These are phyloP conservation scores for Caenorhabditis sinica DNA, from an alignment of 2,888 invertebrate genomes.

Conservation along the genomic window DNA sequence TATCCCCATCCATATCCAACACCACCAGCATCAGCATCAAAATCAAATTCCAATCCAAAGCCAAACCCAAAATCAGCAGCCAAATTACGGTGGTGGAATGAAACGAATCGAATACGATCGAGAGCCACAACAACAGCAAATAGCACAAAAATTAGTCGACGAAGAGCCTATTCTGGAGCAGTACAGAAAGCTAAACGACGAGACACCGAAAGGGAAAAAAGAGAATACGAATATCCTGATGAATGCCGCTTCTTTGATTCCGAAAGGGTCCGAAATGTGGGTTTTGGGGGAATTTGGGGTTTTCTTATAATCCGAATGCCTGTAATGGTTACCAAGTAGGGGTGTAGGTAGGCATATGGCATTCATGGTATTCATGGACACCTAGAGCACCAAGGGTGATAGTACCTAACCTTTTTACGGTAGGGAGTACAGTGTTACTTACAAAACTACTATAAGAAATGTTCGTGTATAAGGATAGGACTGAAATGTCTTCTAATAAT, in stretches of 20 bases:
- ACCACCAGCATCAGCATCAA: neutral
- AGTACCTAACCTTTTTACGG: no score
- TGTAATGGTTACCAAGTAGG: no score
- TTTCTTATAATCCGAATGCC: no score
- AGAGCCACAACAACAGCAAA: neutral
- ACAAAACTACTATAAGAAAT: no score
- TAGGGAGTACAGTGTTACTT: no score
- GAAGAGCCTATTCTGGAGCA: constrained; percentile 27
- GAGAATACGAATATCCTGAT: constrained; percentile 24
- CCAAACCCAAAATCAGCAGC: no score
- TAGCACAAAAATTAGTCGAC: neutral
- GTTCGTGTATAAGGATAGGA: no score
- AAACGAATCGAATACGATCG: constrained; percentile 25
- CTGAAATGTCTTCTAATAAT: no score
- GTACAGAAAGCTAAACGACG: constrained; percentile 40
- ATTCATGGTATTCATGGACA: no score
- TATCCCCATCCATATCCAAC: neutral
- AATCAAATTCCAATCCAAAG: neutral
- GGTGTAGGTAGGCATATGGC: no score
- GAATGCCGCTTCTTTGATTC: constrained; percentile 68
- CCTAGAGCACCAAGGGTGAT: no score
- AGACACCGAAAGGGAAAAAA: constrained; percentile 10
- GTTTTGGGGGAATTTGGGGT: no score
- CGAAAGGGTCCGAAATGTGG: constrained; percentile 72
- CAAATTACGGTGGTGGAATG: constrained; percentile 17